Evolutionary conservation across 2,888 invertebrate species (phyloP).

Genomic region (Dexiosoma caninum): DNA sequence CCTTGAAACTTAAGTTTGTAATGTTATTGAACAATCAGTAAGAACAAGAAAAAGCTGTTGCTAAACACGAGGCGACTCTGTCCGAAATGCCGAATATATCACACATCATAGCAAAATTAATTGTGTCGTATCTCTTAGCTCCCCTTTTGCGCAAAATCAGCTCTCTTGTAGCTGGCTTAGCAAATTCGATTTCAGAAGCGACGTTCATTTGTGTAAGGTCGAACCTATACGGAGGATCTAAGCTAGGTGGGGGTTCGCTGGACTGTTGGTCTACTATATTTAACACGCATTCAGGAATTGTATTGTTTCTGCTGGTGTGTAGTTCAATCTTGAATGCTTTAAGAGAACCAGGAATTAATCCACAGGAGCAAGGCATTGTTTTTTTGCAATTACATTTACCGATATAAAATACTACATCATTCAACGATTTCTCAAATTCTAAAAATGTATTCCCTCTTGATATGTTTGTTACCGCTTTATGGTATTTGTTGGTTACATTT

Average conservation of each 20-base stretch:
- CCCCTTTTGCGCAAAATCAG: too few species aligned
- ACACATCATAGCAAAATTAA: too few species aligned
- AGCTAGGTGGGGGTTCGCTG: not conserved
- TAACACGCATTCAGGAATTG: not conserved
- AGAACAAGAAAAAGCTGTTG: too few species aligned
- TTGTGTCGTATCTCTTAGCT: too few species aligned
- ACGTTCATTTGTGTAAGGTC: slow-evolving; percentile 19
- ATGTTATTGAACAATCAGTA: too few species aligned
- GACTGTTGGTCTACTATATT: not conserved
- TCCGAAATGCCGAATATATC: too few species aligned
- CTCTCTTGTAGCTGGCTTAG: too few species aligned
- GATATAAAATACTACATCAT: not conserved
- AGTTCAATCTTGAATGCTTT: slow-evolving; percentile 15
- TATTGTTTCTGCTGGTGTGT: not conserved
- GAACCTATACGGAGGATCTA: slow-evolving; percentile 10
- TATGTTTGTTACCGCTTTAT: slow-evolving; percentile 5
- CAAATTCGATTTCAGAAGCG: slow-evolving; percentile 7
- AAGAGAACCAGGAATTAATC: slow-evolving; percentile 8
- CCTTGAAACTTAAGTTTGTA: too few species aligned
- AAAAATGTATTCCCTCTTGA: slow-evolving; percentile 4
- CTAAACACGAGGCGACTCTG: too few species aligned
- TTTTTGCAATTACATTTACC: too few species aligned
- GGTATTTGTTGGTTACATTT: slow-evolving; percentile 1
- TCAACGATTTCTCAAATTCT: slow-evolving; percentile 18
- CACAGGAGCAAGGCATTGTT: too few species aligned